Evolutionary conservation across 2,113 vertebrate species (phyloP), one percentile per base, ranked within the genome.

Genomic region (Daphoenositta chrysoptera): DNA sequence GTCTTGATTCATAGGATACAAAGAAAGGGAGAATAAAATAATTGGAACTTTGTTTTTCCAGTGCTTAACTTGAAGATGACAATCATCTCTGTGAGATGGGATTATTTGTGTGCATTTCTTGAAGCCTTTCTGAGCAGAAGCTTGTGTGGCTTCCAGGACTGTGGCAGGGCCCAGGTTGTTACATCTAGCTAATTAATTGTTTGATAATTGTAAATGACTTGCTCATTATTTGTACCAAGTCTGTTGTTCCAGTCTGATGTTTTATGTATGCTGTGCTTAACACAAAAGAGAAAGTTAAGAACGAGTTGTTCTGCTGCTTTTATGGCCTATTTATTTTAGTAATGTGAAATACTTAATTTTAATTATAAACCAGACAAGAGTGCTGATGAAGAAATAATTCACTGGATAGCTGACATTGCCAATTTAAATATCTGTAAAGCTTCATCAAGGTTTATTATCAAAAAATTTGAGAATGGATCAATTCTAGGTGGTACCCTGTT

Each of bases 291-390:
- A 64, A 37, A 64, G 44, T 84, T 89, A 91, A 45, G 68, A 94
- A 83, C 5, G 1, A 76, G 22, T 60, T 68, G 57, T 76, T 87
- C 72, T 87, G 50, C 37, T 89, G 83, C 45, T 93, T 93, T 94
- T 65, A 64, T 81, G 72, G 60, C 83, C 87, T 83, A 82, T 96
- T 90, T 93, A 79, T 42, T 92, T 93, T 63, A 81, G 87, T 69
- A 75, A 81, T 57, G 65, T 27, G 50, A 78, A 76, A 76, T 90
- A 40, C 40, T 80, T 96, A 11, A 73, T 90, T 94, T 95, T 95
- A 90, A 95, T 95, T 92, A 97, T 92, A 88, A 95, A 92, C 87
- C 77, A 65, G 79, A 61, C 45, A 42, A 76, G 68, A 93, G 18
- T 81, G 83, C 57, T 89, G 84, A 86, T 66, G 54, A 76, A 90